Conservation (phyloP, 1,140 invertebrate species). For the Neodiprion pinetum region DNA sequence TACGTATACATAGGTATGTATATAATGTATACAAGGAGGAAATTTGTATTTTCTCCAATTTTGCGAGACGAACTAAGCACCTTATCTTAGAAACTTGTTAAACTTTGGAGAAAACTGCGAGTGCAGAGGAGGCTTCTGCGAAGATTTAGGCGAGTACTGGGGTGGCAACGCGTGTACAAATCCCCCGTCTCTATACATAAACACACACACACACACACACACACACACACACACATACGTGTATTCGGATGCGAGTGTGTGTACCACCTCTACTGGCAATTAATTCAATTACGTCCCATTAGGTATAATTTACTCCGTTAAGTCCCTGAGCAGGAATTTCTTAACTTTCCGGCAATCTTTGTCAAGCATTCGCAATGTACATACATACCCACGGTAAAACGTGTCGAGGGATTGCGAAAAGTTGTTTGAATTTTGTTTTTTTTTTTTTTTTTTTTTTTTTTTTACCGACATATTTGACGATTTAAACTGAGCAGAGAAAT, state of each 20-base stretch:
- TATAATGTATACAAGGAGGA: too few relatives aligned
- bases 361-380: background rate
- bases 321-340: background rate
- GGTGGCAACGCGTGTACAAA: background rate
- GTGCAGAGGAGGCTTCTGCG: background rate
- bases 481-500: too few relatives aligned
- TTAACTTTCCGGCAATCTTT: background rate
- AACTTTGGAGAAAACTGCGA: background rate
- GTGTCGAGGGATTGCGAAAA: background rate
- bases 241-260: background rate
- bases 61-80: background rate
- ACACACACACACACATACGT: too few relatives aligned
- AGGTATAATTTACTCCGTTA: slow-evolving; percentile 1
- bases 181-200: background rate
- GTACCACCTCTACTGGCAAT: background rate
- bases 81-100: slow-evolving; percentile 5
- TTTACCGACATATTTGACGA: too few relatives aligned
- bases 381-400: background rate
- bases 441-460: background rate
- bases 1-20: too few relatives aligned
- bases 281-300: slow-evolving; percentile 7
- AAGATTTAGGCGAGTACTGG: too few relatives aligned
- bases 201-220: too few relatives aligned
- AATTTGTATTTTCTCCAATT: too few relatives aligned
- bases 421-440: background rate